These are phyloP conservation scores for Spermophilus dauricus DNA, from an alignment of 2,113 vertebrate species.

Conservation along the genomic window DNA sequence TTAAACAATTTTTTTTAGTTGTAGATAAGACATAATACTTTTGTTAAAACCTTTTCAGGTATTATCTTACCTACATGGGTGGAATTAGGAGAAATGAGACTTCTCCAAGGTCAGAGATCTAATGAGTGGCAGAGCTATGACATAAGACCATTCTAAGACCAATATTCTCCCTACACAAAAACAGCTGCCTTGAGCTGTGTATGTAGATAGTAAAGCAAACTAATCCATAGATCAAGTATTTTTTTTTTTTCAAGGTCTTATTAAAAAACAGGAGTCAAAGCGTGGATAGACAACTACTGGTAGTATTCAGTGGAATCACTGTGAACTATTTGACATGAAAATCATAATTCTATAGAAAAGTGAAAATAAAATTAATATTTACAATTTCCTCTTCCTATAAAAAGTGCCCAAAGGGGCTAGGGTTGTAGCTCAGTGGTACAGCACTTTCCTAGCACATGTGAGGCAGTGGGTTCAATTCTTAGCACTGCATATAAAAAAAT, in stretches of 20 bases:
- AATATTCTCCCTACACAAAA: slow-evolving; percentile 41
- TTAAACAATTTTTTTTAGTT: too few relatives aligned
- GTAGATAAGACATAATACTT: too few relatives aligned
- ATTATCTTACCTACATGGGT: neutral
- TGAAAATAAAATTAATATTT: slow-evolving; percentile 41
- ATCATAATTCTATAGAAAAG: slow-evolving; percentile 34
- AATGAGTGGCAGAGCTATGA: neutral
- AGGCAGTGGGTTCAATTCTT: too few relatives aligned
- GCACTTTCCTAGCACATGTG: too few relatives aligned
- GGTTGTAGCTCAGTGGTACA: too few relatives aligned
- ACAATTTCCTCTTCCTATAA: slow-evolving; percentile 10
- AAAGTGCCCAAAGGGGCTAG: neutral
- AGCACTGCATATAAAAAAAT: too few relatives aligned
- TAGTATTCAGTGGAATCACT: slow-evolving; percentile 2
- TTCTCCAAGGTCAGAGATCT: neutral
- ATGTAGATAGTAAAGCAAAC: slow-evolving; percentile 21
- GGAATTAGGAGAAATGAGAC: slow-evolving; percentile 32
- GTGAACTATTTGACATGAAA: neutral
- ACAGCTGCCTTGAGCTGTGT: neutral
- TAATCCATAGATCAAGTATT: neutral
- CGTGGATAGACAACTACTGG: neutral
- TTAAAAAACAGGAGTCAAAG: neutral
- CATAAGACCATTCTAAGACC: slow-evolving; percentile 7
- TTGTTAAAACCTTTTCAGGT: slow-evolving; percentile 48
- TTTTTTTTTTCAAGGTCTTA: slow-evolving; percentile 13